phyloP scores from a whole-genome alignment of 2,113 vertebrate species.

The Perca fluviatilis region DNA sequence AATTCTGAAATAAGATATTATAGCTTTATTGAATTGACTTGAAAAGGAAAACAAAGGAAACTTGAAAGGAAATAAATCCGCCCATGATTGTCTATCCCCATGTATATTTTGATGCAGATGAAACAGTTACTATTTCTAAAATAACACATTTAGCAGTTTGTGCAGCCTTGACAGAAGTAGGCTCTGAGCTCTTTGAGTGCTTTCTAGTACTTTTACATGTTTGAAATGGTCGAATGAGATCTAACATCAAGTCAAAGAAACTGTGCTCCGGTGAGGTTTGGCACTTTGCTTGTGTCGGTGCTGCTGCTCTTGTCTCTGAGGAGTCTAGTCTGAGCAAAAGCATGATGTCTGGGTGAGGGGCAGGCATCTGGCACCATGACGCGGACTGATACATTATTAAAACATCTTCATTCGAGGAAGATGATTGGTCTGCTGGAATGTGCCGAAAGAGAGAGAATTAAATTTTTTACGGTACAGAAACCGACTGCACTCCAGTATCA shows the following conservation, averaged over 20 bases:
- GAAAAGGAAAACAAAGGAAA: too few relatives aligned
- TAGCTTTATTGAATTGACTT: background rate
- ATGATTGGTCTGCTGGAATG: constrained; percentile 20
- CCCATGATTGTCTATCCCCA: background rate
- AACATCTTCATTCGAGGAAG: constrained; percentile 22
- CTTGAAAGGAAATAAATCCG: background rate
- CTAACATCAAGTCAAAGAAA: constrained; percentile 22
- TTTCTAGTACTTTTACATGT: constrained; percentile 35
- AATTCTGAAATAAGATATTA: background rate
- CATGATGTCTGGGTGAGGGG: constrained; percentile 18
- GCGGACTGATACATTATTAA: constrained; percentile 62
- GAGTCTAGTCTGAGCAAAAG: constrained; percentile 29
- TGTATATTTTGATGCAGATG: background rate
- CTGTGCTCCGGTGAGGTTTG: constrained; percentile 16
- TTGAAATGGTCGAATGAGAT: constrained; percentile 27
- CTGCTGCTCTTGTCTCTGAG: constrained; percentile 45
- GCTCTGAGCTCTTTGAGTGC: background rate
- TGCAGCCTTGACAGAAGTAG: background rate
- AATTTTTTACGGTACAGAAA: constrained; percentile 19
- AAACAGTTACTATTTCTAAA: background rate
- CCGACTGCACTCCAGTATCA: constrained; percentile 10
- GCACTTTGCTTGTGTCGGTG: constrained; percentile 4
- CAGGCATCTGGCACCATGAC: constrained; percentile 3
- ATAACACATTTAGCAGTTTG: background rate
- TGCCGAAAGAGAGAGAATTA: constrained; percentile 1